Base-by-base conservation (phyloP, 2,797 vertebrate genomes). In the Crocidura indochinensis region DNA sequence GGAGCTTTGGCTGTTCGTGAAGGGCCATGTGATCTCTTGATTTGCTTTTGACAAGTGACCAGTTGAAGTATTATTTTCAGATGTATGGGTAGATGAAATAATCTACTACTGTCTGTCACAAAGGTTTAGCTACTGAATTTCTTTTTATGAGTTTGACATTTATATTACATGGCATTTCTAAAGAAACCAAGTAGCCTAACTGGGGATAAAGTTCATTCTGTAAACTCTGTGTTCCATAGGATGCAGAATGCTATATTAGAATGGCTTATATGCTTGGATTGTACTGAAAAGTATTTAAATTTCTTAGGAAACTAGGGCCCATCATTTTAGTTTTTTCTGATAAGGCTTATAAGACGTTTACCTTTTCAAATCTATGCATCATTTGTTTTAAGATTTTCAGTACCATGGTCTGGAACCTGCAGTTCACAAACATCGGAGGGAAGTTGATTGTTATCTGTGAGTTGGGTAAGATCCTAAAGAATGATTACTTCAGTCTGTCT, bases 391-490 rank as follows among this genome's bases (percentile, higher is more conserved):
- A 56, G 27, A 56, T 72, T 11, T 7, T 73, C 31, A 77, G 69
- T 87, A 46, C 27, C 69, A 12, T 1, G 22, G 68, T 68, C n/a
- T 83, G 80, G 85, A 82, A 84, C 93, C 47, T 83, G 49, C 72
- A 56, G 72, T 46, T 94, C 26, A 8, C 69, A 38, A 80, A 71
- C 22, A 76, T 83, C 7, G 27, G 71, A 75, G 69, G 49, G 49
- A 91, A 87, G 44, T 17, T 71, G 49, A 90, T 80, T 86, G 62
- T 91, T 92, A 53, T 15, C 53, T 91, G 65, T 53, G 71, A 78
- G 64, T 81, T 81, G 72, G 38, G n/a, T 80, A 78, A 93, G 27
- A 87, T n/a, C 47, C 72, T 87, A 49, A 94, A 67, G 77, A 92
- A 79, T 81, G 62, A 77, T 87, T 56, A 44, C 67, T 56, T 84